phyloP scores from a whole-genome alignment of 2,888 invertebrate genomes.

The Seladonia tumulorum region DNA sequence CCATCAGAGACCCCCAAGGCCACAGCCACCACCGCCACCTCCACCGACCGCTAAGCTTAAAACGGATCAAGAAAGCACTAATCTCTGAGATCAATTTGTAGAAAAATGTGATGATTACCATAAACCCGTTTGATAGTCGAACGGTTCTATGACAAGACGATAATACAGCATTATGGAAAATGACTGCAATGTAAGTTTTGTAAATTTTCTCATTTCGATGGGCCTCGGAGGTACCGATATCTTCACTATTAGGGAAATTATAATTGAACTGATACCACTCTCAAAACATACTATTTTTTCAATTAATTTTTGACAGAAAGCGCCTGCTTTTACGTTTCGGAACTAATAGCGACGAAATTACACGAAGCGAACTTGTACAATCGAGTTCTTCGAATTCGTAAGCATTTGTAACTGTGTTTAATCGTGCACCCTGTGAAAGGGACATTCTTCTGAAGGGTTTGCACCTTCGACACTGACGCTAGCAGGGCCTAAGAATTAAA shows the following conservation, averaged over 20 bases:
- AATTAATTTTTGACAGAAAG: slow-evolving; percentile 8
- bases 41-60: slow-evolving; percentile 78
- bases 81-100: slow-evolving; percentile 74
- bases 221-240: neutral
- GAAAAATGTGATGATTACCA: slow-evolving; percentile 42
- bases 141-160: slow-evolving; percentile 50
- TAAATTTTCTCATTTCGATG: slow-evolving; percentile 21
- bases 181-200: slow-evolving; percentile 13
- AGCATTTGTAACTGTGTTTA: slow-evolving; percentile 19
- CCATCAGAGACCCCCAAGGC: slow-evolving; percentile 81
- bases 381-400: slow-evolving; percentile 36
- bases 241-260: neutral
- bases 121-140: slow-evolving; percentile 37
- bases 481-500: too few species aligned
- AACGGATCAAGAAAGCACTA: slow-evolving; percentile 82
- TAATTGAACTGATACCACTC: neutral
- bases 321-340: neutral
- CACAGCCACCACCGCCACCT: slow-evolving; percentile 83
- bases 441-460: too few species aligned
- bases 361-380: slow-evolving; percentile 12
- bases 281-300: slow-evolving; percentile 3
- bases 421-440: too few species aligned
- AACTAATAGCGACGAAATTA: neutral
- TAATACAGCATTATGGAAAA: slow-evolving; percentile 27
- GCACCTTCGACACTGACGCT: too few species aligned